phyloP scores from a whole-genome alignment of 2,888 invertebrate genomes.

The Brachypterus glaber region DNA sequence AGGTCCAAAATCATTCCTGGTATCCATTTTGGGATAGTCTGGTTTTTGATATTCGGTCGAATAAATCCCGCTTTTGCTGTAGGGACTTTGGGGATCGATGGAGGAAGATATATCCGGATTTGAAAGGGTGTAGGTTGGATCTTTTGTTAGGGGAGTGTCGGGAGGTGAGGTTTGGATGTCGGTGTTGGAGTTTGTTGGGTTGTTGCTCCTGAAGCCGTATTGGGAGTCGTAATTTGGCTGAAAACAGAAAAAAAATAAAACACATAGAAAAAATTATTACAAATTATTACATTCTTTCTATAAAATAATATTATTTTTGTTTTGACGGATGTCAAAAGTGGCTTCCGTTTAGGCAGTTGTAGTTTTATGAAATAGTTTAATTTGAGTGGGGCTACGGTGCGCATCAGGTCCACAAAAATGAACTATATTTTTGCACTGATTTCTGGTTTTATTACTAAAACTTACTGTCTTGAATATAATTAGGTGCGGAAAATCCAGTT shows the following conservation, averaged over 20 bases:
- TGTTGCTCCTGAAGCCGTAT: constrained; percentile 35
- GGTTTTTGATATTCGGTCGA: constrained; percentile 4
- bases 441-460: too few species aligned
- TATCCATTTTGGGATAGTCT: constrained; percentile 22
- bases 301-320: too few species aligned
- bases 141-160: constrained; percentile 30
- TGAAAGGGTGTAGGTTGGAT: constrained; percentile 32
- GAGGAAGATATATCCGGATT: constrained; percentile 32
- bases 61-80: constrained; percentile 26
- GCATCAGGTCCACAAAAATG: too few species aligned
- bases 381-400: too few species aligned
- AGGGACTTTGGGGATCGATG: constrained; percentile 27
- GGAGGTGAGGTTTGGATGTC: constrained; percentile 25
- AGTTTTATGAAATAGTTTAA: too few species aligned
- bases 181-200: constrained; percentile 14
- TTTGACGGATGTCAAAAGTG: too few species aligned
- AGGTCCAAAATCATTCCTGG: constrained; percentile 19
- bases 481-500: too few species aligned
- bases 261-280: constrained; percentile 1
- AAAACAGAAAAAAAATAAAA: constrained; percentile 13
- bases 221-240: constrained; percentile 39
- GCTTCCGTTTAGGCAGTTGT: too few species aligned
- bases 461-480: too few species aligned
- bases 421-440: too few species aligned
- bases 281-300: too few species aligned